Conservation (phyloP, 2,113 vertebrate species). For the Camarhynchus parvulus region DNA sequence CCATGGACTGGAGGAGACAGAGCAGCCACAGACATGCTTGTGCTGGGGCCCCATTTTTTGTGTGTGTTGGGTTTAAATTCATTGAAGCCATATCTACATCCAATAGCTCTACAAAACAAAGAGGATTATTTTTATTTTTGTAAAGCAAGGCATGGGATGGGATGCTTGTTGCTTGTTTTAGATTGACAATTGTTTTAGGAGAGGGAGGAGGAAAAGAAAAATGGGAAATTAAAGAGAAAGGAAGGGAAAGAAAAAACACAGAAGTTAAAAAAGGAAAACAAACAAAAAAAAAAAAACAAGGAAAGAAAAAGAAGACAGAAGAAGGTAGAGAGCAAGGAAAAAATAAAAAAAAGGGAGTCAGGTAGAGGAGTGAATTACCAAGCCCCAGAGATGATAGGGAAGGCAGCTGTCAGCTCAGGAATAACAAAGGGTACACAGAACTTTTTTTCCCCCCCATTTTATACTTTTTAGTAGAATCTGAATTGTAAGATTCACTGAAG, state of each 20-base stretch:
- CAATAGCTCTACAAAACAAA: neutral
- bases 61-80: neutral
- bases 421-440: neutral
- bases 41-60: neutral
- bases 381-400: neutral
- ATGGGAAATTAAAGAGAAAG: neutral
- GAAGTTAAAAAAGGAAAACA: neutral
- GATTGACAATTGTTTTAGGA: neutral
- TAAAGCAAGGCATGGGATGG: neutral
- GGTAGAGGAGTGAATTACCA: neutral
- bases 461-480: neutral
- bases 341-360: neutral
- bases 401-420: neutral
- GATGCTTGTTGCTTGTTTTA: neutral
- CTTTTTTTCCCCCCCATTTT: accelerated
- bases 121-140: neutral
- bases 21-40: neutral
- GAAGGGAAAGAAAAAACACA: neutral
- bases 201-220: neutral
- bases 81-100: neutral
- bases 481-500: neutral
- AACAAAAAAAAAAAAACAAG: too few relatives aligned
- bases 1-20: neutral
- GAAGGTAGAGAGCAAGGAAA: too few relatives aligned
- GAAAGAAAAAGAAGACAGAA: accelerated